Base-by-base conservation (phyloP, 2,888 invertebrate species). In the Eristalinus aeneus region DNA sequence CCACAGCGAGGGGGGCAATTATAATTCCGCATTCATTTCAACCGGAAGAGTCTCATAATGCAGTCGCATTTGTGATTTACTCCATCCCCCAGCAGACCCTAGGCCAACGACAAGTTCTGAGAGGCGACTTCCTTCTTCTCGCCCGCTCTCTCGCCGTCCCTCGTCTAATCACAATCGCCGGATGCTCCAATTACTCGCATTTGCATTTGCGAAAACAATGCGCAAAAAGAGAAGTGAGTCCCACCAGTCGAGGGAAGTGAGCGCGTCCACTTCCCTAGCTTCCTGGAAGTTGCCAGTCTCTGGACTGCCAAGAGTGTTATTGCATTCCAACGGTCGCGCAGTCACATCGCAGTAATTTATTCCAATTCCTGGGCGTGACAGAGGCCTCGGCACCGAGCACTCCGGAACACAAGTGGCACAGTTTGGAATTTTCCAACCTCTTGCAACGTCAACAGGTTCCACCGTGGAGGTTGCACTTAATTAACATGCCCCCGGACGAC, bases 181-280 rank as follows among this genome's bases (percentile, higher is more conserved):
- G 86, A 86, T 86, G 77, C 74, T 86, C 77, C 86, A 86, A 86
- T 86, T 86, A 86, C 74, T 86, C 77, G 74, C 65, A 86, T 86
- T 86, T 86, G 77, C 86, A 86, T 86, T 46, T 71, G 86, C 73
- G 86, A 86, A 82, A 86, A 78, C 77, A 86, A 73, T 81, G 61
- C 32, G 34, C 60, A 56, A 32, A 27, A 10, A 31, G 46, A 11
- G n/a, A 46, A 32, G 36, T 27, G 53, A 78, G 65, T 20, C 22
- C 5, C 46, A 27, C 27, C 54, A 71, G 53, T 9, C 60, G 56
- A 72, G 65, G 53, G 56, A 34, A 75, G 85, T 63, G 61, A 86
- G 88, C 89, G 89, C 90, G 89, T 89, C 89, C 91, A 90, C 89
- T 90, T 90, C 89, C 90, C 89, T 46, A 46, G 46, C 46, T 46